Base-by-base conservation (phyloP, 2,113 vertebrate species). In the Amblyornis subalaris region DNA sequence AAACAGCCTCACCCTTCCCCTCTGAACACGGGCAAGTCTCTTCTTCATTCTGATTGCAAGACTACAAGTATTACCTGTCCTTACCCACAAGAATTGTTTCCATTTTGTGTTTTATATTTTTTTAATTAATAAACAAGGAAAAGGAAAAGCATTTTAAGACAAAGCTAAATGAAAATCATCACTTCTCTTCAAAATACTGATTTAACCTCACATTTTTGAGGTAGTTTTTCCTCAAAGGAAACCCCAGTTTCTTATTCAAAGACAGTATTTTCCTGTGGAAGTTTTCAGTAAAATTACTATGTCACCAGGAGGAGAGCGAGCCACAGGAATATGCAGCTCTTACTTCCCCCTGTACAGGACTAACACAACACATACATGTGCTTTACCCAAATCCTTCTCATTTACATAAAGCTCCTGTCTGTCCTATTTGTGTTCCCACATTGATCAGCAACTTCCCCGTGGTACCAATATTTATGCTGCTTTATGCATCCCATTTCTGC, bases 81-180 rank as follows among this genome's bases (percentile, higher is more conserved):
- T 99, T 99, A 93, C 98, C 98, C 95, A 99, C 98, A 94, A 90
- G 87, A 74, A 99, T 97, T 88, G 97, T 98, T 69, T 58, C 22
- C 7, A 28, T 33, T 53, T 20, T 72, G 19, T 14, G 5, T 3
- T 61, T 65, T 53, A 15, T 18, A 10, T 26, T 75, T 78, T 40
- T 42, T 57, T 66, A 10, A 50, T 65, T 75, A 25, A 72, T 26
- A 65, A 87, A 58, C 18, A 72, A 88, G 22, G 31, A 67, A 78
- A 51, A 92, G 9, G 26, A 58, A 72, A 86, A 81, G 6, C 25
- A 48, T 50, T 62, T 72, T 78, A 82, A 87, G 69, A 84, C 18
- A 71, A 92, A 77, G 28, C 14, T 71, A 91, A 94, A 89, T 45
- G 8, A 72, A 75, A 94, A 54, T 20, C 31, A 44, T 42, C 3